Evolutionary conservation across 2,113 vertebrate species (phyloP), one percentile per base, ranked within the genome.

Genomic region (Microtus montanus): DNA sequence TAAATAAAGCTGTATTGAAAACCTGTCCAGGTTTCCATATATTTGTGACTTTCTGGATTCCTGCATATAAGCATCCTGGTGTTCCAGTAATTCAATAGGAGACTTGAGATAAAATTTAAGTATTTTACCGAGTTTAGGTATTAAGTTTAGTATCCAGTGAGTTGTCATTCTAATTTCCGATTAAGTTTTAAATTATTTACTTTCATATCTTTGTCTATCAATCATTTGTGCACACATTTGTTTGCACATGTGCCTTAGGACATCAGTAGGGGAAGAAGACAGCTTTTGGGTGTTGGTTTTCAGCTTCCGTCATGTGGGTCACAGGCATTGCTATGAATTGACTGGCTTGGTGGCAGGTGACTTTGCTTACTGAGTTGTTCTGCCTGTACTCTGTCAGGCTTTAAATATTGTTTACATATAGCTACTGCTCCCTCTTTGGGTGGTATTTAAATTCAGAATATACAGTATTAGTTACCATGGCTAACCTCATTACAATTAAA

Each of bases 1-100:
- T n/a, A 19, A n/a, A 96, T 66, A 38, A 11, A 38, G 35, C 22
- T 63, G 12, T 94, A 96, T 93, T 96, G 77, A 90, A 97, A 94
- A 96, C 64, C 86, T 70, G 61, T 93, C 64, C 24, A 78, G 52
- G 68, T 54, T 96, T 89, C 47, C 61, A 96, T 78, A 79, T 90
- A 28, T 24, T 80, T 80, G 15, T 95, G 64, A 94, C 89, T 97
- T 54, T 96, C 92, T 93, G 95, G 73, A 77, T 79, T 75, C 44
- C 66, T 61, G 66, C 77, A 28, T 96, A 82, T 87, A 87, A 89
- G 13, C 30, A 7, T 83, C 3, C 38, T 47, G 85, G n/a, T 90
- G 35, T 83, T 71, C 33, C 52, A 74, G 75, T 90, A 71, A 90
- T 91, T 92, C 54, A 35, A 88, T 63, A 91, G 5, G 91, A 91